A percentile compares a stretch with the other conserved stretches of the same genome.
phyloP scores from a whole-genome alignment of 2,797 vertebrate species.

The Sandelia bainsii region DNA sequence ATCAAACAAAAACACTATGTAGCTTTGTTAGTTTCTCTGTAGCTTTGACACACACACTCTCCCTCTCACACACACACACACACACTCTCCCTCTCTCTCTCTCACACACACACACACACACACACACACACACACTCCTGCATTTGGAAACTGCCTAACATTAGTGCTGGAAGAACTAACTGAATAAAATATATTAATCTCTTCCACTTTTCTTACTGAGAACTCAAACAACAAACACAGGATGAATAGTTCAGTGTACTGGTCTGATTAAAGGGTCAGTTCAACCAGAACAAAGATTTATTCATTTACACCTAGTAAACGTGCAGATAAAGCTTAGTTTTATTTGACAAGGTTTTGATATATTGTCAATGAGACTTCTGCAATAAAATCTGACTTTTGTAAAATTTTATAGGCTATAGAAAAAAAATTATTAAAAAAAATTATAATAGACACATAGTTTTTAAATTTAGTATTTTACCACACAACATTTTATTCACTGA shows the following conservation, averaged over 20 bases:
- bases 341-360: conserved; percentile 20
- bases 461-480: background rate
- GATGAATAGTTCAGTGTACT: background rate
- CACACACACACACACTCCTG: conserved; percentile 3
- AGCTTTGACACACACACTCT: conserved; percentile 11
- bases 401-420: conserved; percentile 3
- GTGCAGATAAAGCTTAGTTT: conserved; percentile 14
- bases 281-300: conserved; percentile 28
- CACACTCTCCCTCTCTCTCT: no score
- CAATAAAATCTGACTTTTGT: background rate
- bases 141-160: background rate
- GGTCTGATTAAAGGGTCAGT: conserved; percentile 35
- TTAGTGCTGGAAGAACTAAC: conserved; percentile 8
- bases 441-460: no score
- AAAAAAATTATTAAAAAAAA: conserved; percentile 2
- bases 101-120: background rate
- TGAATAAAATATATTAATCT: conserved; percentile 10
- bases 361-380: conserved; percentile 4
- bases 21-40: conserved; percentile 11
- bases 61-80: background rate
- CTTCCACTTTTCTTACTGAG: conserved; percentile 10
- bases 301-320: background rate
- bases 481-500: background rate
- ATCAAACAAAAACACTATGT: background rate
- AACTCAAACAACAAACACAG: conserved; percentile 17